Evolutionary conservation across 2,113 vertebrate species (phyloP), one percentile per base, ranked within the genome.

Genomic region (Amia ocellicauda): DNA sequence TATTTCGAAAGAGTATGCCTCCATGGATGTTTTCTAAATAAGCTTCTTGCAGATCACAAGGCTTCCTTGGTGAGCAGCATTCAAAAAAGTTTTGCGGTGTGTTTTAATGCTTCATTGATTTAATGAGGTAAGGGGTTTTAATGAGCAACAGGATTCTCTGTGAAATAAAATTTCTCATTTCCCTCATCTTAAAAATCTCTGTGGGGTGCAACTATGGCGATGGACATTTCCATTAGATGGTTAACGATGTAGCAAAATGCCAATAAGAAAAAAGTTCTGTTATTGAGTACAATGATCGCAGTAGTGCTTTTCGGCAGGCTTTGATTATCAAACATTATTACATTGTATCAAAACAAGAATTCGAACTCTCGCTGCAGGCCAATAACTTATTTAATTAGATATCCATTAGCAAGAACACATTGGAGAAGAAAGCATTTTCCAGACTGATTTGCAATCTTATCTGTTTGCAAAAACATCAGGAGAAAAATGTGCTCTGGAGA

Each of bases 201-300:
- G 5, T 10, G 20, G 52, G 52, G 5, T 14, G 23, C 24, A 1
- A 14, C 13, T 17, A 13, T 16, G 17, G 16, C 7, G 14, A 28
- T 16, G 17, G 52, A 10, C 16, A 26, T 54, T 27, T 54, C 51
- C 24, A 55, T 55, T 28, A 55, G 24, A 55, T 27, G 52, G 52
- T 14, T 16, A 55, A 27, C 26, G 26, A 16, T 17, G 3, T 27
- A 27, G 26, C 24, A 26, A 7, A 36, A 36, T 36, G 31, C 31
- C 31, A 36, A 36, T 7, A 36, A 36, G 1, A 36, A 36, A 36
- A 11, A 7, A 11, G 5, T 36, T 36, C 31, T 36, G 1, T 36
- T 5, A 36, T 36, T 36, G 31, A 11, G 31, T 11, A 36, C 31
- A 2, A 36, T 36, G 31, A 11, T 36, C 5, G 31, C 11, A 36